A percentile compares a stretch with the other conserved stretches of the same genome.
These are phyloP conservation scores for Heterotis niloticus DNA, from an alignment of 2,113 vertebrate species.

Conservation along the genomic window DNA sequence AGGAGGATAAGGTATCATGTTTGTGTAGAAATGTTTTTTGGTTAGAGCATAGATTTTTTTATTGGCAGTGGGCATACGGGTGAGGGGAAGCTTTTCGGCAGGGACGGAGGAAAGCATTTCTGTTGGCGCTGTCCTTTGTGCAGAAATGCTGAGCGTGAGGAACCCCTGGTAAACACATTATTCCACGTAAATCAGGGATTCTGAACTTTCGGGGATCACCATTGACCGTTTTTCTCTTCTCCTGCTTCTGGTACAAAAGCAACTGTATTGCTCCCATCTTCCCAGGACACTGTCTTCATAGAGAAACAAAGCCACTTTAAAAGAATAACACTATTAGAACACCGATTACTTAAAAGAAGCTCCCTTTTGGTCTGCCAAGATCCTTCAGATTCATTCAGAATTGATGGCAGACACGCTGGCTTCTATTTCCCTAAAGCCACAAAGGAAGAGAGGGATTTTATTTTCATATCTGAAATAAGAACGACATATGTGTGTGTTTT, in stretches of 20 bases:
- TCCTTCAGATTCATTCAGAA: conserved; percentile 15
- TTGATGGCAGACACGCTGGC: conserved; percentile 14
- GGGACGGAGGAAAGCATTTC: conserved; percentile 11
- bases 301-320: neutral
- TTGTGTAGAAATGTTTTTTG: neutral
- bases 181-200: conserved; percentile 26
- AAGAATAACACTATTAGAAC: neutral
- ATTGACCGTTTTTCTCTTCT: neutral
- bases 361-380: neutral
- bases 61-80: neutral
- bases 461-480: conserved; percentile 22
- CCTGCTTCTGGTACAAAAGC: conserved; percentile 22
- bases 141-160: conserved; percentile 34
- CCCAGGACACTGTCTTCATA: conserved; percentile 24
- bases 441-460: conserved; percentile 16
- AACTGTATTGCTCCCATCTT: conserved; percentile 16
- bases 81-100: neutral
- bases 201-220: neutral
- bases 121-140: conserved; percentile 3
- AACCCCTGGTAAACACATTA: conserved; percentile 52
- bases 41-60: neutral
- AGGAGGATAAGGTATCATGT: neutral
- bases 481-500: conserved; percentile 25
- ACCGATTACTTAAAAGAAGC: neutral
- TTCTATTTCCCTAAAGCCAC: neutral